Evolutionary conservation across 2,888 invertebrate genomes (phyloP).

Genomic region (Sesamia inferens): DNA sequence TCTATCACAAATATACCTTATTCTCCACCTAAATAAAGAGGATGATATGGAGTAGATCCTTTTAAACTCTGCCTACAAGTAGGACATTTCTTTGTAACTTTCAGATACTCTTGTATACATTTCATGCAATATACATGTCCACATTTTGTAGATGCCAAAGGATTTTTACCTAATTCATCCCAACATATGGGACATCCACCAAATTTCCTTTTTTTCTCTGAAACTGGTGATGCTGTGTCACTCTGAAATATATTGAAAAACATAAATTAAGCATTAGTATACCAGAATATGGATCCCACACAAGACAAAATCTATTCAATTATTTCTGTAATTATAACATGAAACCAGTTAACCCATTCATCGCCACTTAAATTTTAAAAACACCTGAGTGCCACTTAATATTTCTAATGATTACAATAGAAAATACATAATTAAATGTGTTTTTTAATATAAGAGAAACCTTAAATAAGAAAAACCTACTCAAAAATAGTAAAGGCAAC

Average conservation of each 20-base stretch:
- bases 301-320: neutral
- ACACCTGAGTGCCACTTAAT: no score
- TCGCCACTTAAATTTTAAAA: no score
- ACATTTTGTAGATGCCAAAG: constrained; percentile 80
- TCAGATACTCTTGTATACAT: constrained; percentile 72
- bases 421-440: no score
- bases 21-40: constrained; percentile 65
- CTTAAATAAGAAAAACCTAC: no score
- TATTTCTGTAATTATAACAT: neutral
- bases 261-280: neutral
- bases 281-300: neutral
- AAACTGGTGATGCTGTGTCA: constrained; percentile 6
- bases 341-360: neutral
- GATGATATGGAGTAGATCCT: constrained; percentile 74
- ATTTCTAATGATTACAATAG: no score
- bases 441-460: no score
- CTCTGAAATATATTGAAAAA: constrained; percentile 31
- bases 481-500: no score
- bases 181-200: constrained; percentile 81
- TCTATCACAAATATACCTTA: constrained; percentile 8
- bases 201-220: constrained; percentile 44
- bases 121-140: constrained; percentile 80
- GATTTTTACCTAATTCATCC: constrained; percentile 75
- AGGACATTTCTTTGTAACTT: constrained; percentile 74
- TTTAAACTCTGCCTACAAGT: constrained; percentile 74